Conservation (phyloP, 2,888 invertebrate species). For the Xestia c-nigrum region DNA sequence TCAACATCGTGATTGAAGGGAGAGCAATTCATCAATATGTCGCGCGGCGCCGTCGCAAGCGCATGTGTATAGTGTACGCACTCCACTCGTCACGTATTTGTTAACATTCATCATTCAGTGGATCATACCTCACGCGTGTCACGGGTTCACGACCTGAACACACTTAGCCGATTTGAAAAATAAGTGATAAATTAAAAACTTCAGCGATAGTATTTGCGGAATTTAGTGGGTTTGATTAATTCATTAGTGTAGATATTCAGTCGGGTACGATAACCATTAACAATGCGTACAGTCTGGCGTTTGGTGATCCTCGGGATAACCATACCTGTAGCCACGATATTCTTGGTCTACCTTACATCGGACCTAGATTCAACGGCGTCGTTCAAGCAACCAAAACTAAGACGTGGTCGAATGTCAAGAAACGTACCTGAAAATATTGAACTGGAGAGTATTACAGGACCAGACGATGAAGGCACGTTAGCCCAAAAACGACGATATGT, state of each 20-base stretch:
- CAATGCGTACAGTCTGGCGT: slow-evolving; percentile 77
- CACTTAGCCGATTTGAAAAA: slow-evolving; percentile 2
- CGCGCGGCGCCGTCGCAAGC: slow-evolving; percentile 57
- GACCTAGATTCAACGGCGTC: slow-evolving; percentile 59
- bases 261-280: slow-evolving; percentile 21
- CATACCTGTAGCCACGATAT: slow-evolving; percentile 69
- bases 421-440: slow-evolving; percentile 17
- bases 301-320: slow-evolving; percentile 67
- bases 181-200: slow-evolving; percentile 7
- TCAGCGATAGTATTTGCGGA: background rate
- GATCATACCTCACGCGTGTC: slow-evolving; percentile 15
- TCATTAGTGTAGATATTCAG: slow-evolving; percentile 1
- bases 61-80: slow-evolving; percentile 53
- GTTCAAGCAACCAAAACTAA: slow-evolving; percentile 56
- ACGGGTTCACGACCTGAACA: slow-evolving; percentile 3
- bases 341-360: slow-evolving; percentile 69
- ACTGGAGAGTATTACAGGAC: slow-evolving; percentile 15
- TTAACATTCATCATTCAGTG: slow-evolving; percentile 24
- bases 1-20: slow-evolving; percentile 59
- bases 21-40: slow-evolving; percentile 53
- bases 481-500: slow-evolving; percentile 56
- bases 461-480: slow-evolving; percentile 42
- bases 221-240: background rate
- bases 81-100: slow-evolving; percentile 23
- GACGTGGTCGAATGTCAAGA: slow-evolving; percentile 56